Evolutionary conservation across 2,797 vertebrate genomes (phyloP), one percentile per base, ranked within the genome.

Genomic region (Gymnothorax reevesii): DNA sequence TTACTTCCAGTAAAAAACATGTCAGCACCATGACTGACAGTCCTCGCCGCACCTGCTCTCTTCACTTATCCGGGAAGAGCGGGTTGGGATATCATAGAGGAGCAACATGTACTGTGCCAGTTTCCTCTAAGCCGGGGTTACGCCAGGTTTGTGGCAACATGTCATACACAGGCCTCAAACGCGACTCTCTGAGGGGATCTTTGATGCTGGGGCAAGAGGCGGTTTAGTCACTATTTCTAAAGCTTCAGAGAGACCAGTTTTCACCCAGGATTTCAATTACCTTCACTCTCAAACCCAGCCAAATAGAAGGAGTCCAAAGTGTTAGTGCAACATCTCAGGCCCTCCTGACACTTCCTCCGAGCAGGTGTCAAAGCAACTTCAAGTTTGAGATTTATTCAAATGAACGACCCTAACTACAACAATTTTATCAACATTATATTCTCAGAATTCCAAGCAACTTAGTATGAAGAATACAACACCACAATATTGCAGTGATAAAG

Each of bases 251-350:
- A 20, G 59, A 12, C 85, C 15, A 25, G 13, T 77, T 59, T 82
- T 77, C 64, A 57, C 59, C 85, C 17, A 12, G 49, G 60, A 77
- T 77, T 82, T 52, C 59, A 33, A 60, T 82, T 86, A 82, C 85
- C 77, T 12, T 20, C 17, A n/a, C 49, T 55, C 49, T 52, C n/a
- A 52, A 55, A 49, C 77, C 15, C 77, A 55, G 77, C 49, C 54
- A n/a, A 54, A n/a, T 5, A 17, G 1, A 22, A 22, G 77, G 7
- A 13, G 33, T 79, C 71, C 9, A 9, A 20, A 66, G 64, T 22
- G 9, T 66, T 22, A 8, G 20, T 9, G 27, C 42, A 27, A 77
- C 3, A 77, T 52, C 55, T n/a, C 49, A 54, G 71, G 77, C 42
- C 49, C 49, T n/a, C 17, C 7, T 5, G 17, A 22, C 17, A 22